phyloP scores from a whole-genome alignment of 2,113 vertebrate species.

The Hyaena hyaena region DNA sequence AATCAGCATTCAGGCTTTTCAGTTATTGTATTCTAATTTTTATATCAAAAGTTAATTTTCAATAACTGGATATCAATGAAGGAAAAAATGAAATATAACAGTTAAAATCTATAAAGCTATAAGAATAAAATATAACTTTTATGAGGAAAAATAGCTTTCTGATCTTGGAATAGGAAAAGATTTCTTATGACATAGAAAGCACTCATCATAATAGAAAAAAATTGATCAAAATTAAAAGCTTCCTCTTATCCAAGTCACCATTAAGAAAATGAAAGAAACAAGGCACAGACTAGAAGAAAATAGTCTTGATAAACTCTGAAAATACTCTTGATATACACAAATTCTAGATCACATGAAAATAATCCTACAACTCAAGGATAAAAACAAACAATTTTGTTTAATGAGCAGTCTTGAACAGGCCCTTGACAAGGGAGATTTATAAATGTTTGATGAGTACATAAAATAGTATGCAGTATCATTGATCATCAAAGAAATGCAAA shows the following conservation, averaged over 20 bases:
- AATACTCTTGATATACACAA: not conserved
- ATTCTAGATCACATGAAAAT: not conserved
- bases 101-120: slow-evolving; percentile 16
- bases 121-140: slow-evolving; percentile 29
- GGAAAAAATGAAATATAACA: not conserved
- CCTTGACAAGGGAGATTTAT: slow-evolving; percentile 19
- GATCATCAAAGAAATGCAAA: slow-evolving; percentile 32
- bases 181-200: slow-evolving; percentile 14
- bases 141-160: slow-evolving; percentile 29
- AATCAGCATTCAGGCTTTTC: not conserved
- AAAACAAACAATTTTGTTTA: slow-evolving; percentile 14
- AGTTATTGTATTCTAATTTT: not conserved
- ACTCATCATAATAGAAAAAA: not conserved
- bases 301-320: not conserved
- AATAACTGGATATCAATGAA: not conserved
- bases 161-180: slow-evolving; percentile 17
- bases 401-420: not conserved
- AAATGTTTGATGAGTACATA: not conserved
- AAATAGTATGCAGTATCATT: not conserved
- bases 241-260: slow-evolving; percentile 32
- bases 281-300: not conserved
- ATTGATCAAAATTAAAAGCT: slow-evolving; percentile 43
- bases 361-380: not conserved
- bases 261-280: slow-evolving; percentile 51
- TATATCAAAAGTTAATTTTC: not conserved